Evolutionary conservation across 2,888 invertebrate genomes (phyloP).

Genomic region (Eristalis pertinax): DNA sequence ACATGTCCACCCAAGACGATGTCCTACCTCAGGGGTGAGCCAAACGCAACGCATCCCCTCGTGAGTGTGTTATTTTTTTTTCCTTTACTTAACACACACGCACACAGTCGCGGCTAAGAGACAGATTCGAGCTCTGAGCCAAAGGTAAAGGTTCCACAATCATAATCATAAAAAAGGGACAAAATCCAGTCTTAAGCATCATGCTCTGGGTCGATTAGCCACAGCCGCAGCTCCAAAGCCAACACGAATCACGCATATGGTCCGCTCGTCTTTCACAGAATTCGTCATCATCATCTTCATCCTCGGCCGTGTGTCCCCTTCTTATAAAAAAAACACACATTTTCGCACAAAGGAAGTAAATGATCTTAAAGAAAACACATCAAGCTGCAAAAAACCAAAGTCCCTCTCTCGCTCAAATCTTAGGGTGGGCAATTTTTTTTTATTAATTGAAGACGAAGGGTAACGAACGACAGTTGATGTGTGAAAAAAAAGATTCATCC

Average conservation of each 20-base stretch:
- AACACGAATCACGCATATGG: conserved; percentile 65
- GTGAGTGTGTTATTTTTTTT: neutral
- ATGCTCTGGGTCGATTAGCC: conserved; percentile 67
- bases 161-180: conserved; percentile 72
- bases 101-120: neutral
- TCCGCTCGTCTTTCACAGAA: conserved; percentile 24
- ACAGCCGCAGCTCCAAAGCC: conserved; percentile 68
- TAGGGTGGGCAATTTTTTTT: conserved; percentile 66
- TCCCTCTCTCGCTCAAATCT: conserved; percentile 14
- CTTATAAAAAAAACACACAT: conserved; percentile 46
- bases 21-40: neutral
- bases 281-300: conserved; percentile 27
- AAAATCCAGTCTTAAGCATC: conserved; percentile 68
- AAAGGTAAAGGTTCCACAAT: conserved; percentile 58
- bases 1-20: neutral
- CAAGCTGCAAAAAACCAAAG: conserved; percentile 64
- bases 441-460: conserved; percentile 72
- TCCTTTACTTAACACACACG: conserved; percentile 8
- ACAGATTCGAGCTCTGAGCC: too few relatives aligned
- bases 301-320: conserved; percentile 50
- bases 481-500: conserved; percentile 49
- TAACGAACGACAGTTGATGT: conserved; percentile 65
- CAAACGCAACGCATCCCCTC: neutral
- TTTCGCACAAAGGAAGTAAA: conserved; percentile 71
- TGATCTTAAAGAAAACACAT: conserved; percentile 68